Evolutionary conservation across 2,888 invertebrate species (phyloP).

Genomic region (Caradrina kadenii): DNA sequence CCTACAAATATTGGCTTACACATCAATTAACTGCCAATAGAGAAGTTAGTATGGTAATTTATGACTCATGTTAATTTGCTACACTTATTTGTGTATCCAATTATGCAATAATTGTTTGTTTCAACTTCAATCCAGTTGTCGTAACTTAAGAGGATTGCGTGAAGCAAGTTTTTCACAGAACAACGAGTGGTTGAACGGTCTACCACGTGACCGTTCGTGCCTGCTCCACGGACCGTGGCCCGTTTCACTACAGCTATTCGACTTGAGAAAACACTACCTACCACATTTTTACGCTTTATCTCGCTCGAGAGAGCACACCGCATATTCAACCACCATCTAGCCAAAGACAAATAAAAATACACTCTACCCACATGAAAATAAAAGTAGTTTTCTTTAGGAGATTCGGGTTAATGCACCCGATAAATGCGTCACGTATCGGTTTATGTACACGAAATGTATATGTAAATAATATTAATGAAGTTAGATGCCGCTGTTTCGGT

Average conservation of each 20-base stretch:
- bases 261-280: constrained; percentile 81
- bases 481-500: constrained; percentile 46
- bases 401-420: constrained; percentile 47
- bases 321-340: constrained; percentile 59
- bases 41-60: constrained; percentile 39
- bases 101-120: constrained; percentile 58
- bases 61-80: constrained; percentile 36
- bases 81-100: constrained; percentile 45
- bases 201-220: constrained; percentile 69
- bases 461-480: constrained; percentile 60
- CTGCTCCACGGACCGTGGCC: constrained; percentile 80
- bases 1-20: constrained; percentile 17
- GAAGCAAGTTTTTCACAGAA: constrained; percentile 54
- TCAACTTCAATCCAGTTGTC: constrained; percentile 49
- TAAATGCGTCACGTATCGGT: constrained; percentile 52
- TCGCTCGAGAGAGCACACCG: constrained; percentile 80
- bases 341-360: constrained; percentile 67
- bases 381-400: constrained; percentile 76
- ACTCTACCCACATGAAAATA: constrained; percentile 79
- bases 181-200: constrained; percentile 63
- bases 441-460: constrained; percentile 57
- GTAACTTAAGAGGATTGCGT: constrained; percentile 58
- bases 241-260: constrained; percentile 90
- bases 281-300: constrained; percentile 87
- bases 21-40: constrained; percentile 12